Base-by-base conservation (phyloP, 2,888 invertebrate species). In the Melanotus villosus region DNA sequence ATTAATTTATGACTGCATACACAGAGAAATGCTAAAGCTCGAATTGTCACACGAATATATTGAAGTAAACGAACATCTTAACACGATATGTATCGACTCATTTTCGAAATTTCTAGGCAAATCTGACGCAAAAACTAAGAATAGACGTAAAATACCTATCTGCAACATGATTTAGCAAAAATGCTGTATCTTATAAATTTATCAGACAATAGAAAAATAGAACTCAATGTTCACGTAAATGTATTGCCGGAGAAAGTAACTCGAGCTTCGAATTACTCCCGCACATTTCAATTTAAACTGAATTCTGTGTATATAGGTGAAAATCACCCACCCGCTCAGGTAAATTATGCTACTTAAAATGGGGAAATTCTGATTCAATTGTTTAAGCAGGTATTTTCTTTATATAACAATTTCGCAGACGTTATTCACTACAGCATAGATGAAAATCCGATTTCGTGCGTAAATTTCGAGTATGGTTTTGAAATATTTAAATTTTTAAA, bases 141-240 rank as follows among this genome's bases (percentile, higher is more conserved):
- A 79, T 87, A 26, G 73, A 77, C 60, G 71, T 85, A 10, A 80
- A 73, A 57, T 84, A 83, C 69, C 63, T 73, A n/a, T n/a, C n/a
- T n/a, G 10, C 30, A 83, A 21, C 68, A 78, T 9, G 82, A 82
- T n/a, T 71, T 75, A 32, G 80, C 78, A 2, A 70, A 76, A 19
- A 70, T 85, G 71, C 79, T 80, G n/a, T 86, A 85, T 78, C 73
- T 77, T 4, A 65, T 86, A 10, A 68, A 78, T 38, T 76, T 87
- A 6, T 79, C 80, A 34, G 70, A 84, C 32, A 73, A 82, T 62
- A 80, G 86, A 65, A 76, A 68, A 7, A 70, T 86, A 26, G 74
- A 64, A 5, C 16, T 68, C 3, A 41, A 78, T 54, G 63, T 85
- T 1, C 75, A 80, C 6, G 73, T 86, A 2, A 76, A 78, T 19